These are phyloP conservation scores for Trichopria drosophilae DNA, from an alignment of 2,888 invertebrate species.

Conservation along the genomic window DNA sequence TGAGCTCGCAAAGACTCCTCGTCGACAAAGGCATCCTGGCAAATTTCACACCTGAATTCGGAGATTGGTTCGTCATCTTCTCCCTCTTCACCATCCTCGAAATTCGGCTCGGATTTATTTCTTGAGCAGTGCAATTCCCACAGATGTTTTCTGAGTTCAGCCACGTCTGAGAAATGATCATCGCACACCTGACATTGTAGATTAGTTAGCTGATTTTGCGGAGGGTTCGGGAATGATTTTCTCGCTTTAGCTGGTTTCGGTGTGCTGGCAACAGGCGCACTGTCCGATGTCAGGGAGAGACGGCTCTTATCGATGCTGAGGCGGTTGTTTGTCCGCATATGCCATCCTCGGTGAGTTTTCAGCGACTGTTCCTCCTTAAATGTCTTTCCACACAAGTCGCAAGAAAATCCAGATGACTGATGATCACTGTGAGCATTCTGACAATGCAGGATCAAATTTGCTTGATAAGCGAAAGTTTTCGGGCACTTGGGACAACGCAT, in stretches of 20 bases:
- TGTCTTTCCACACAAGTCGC: slow-evolving; percentile 67
- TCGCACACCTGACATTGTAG: slow-evolving; percentile 66
- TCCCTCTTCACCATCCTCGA: no score
- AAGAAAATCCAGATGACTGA: slow-evolving; percentile 58
- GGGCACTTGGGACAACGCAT: slow-evolving; percentile 43
- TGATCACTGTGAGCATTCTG: slow-evolving; percentile 42
- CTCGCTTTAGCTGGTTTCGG: slow-evolving; percentile 48
- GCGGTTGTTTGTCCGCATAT: slow-evolving; percentile 61
- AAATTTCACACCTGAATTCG: slow-evolving; percentile 57
- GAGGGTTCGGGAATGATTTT: slow-evolving; percentile 48
- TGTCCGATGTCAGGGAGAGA: no score
- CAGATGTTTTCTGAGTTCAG: slow-evolving; percentile 65
- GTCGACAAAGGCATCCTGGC: slow-evolving; percentile 60
- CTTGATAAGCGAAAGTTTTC: slow-evolving; percentile 41
- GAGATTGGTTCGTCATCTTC: slow-evolving; percentile 29
- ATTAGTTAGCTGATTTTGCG: slow-evolving; percentile 17
- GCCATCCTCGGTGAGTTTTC: slow-evolving; percentile 67
- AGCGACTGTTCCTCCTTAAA: slow-evolving; percentile 67
- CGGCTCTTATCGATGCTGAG: slow-evolving; percentile 29
- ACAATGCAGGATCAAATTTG: slow-evolving; percentile 46
- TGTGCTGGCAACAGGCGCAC: background rate
- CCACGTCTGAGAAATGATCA: slow-evolving; percentile 62
- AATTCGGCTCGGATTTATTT: slow-evolving; percentile 49
- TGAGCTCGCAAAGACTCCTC: slow-evolving; percentile 58
- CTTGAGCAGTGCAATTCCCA: slow-evolving; percentile 64